These are phyloP conservation scores for Chrosomus eos DNA, from an alignment of 2,797 vertebrate species.

Conservation along the genomic window DNA sequence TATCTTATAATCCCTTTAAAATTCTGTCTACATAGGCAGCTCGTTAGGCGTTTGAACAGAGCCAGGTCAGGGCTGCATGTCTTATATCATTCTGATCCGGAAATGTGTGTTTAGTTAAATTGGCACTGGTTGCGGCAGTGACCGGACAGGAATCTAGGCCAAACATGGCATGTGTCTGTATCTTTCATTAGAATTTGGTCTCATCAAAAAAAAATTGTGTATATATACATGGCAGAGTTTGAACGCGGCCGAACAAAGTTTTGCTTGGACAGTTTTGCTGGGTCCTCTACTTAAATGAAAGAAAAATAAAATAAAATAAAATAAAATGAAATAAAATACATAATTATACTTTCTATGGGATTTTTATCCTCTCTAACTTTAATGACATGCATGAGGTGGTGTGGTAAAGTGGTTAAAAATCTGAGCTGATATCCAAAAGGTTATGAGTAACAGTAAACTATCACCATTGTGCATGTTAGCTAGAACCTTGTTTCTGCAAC, in stretches of 20 bases:
- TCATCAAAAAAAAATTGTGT: too few species aligned
- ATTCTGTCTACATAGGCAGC: background rate
- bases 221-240: background rate
- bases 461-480: background rate
- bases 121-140: background rate
- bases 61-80: constrained; percentile 27
- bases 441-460: background rate
- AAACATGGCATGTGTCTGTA: constrained; percentile 3
- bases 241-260: background rate
- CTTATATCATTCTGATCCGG: constrained; percentile 30
- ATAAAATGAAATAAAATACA: background rate
- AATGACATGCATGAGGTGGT: background rate
- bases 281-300: background rate
- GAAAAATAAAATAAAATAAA: background rate
- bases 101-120: constrained; percentile 40
- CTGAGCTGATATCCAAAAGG: background rate
- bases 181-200: constrained; percentile 22
- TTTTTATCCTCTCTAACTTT: background rate
- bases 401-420: background rate
- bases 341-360: background rate
- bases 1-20: background rate
- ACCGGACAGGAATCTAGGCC: background rate
- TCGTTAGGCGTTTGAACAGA: background rate
- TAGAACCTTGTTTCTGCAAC: background rate
- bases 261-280: background rate